phyloP scores from a whole-genome alignment of 1,140 invertebrate species.

The Phortica variegata region DNA sequence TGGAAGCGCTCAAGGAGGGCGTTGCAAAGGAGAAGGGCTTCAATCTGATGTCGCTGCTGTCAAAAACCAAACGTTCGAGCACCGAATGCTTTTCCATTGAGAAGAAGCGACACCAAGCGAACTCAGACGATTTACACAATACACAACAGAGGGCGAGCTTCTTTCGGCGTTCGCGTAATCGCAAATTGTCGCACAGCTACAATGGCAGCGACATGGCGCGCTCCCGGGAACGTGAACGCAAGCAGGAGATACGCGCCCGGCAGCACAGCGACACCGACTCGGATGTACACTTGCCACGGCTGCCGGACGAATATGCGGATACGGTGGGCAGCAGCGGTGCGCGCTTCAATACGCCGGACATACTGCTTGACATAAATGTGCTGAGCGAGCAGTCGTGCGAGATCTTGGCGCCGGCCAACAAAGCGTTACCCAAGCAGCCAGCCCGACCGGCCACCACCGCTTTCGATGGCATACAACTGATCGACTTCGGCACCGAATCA shows the following conservation, averaged over 20 bases:
- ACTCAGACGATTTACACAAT: constrained; percentile 30
- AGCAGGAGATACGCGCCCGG: constrained; percentile 34
- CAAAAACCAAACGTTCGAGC: constrained; percentile 49
- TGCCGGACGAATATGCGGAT: constrained; percentile 17
- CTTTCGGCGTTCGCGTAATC: constrained; percentile 43
- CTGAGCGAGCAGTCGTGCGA: constrained; percentile 32
- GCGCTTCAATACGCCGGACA: constrained; percentile 47
- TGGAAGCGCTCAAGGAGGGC: constrained; percentile 14
- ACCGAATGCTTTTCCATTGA: constrained; percentile 48
- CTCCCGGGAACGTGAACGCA: constrained; percentile 37
- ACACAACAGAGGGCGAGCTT: constrained; percentile 30
- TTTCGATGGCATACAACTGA: constrained; percentile 41
- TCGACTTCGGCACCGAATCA: constrained; percentile 34
- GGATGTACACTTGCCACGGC: constrained; percentile 21
- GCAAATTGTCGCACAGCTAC: constrained; percentile 52
- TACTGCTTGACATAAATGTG: constrained; percentile 51
- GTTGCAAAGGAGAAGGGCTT: constrained; percentile 40
- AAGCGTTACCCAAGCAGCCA: constrained; percentile 26
- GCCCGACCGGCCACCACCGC: no score
- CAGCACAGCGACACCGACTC: constrained; percentile 52
- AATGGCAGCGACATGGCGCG: constrained; percentile 32
- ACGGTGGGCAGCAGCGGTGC: neutral
- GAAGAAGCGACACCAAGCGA: constrained; percentile 44
- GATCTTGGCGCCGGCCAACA: constrained; percentile 9
- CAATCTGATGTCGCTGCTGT: constrained; percentile 39